Percentiles rank a stretch among this genome's conserved stretches.
Evolutionary conservation across 2,797 vertebrate species (phyloP).

Genomic region (Todus mexicanus): DNA sequence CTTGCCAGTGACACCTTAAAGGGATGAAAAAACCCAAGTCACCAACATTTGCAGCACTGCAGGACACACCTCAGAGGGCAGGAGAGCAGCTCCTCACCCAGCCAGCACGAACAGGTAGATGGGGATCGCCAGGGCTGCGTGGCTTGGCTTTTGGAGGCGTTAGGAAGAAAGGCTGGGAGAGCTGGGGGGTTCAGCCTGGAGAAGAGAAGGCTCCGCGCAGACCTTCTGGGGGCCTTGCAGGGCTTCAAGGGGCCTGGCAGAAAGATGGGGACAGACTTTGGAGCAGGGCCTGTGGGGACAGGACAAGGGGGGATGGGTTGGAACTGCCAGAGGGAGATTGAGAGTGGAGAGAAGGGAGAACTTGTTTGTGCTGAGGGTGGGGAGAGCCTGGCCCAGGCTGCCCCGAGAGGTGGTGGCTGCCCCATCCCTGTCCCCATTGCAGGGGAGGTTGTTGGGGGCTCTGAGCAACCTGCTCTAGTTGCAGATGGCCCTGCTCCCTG

Average conservation of each 20-base stretch:
- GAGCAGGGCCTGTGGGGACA: too few species aligned
- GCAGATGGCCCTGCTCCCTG: neutral
- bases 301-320: too few species aligned
- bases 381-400: too few species aligned
- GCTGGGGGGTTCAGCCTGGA: neutral
- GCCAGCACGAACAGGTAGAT: rapidly evolving
- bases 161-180: neutral
- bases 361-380: too few species aligned
- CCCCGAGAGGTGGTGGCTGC: too few species aligned
- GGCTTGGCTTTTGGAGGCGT: too few species aligned
- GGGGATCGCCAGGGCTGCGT: rapidly evolving
- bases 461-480: neutral
- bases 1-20: rapidly evolving
- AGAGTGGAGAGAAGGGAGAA: too few species aligned
- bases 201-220: neutral
- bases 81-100: rapidly evolving
- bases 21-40: neutral
- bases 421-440: too few species aligned
- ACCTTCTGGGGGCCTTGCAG: neutral
- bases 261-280: too few species aligned
- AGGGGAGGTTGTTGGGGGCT: neutral
- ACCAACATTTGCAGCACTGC: neutral
- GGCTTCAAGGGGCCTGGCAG: too few species aligned
- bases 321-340: too few species aligned
- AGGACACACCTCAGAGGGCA: rapidly evolving